Percentiles rank a stretch among this genome's conserved stretches.
Conservation (phyloP, 2,888 invertebrate species). For the Thera britannica region DNA sequence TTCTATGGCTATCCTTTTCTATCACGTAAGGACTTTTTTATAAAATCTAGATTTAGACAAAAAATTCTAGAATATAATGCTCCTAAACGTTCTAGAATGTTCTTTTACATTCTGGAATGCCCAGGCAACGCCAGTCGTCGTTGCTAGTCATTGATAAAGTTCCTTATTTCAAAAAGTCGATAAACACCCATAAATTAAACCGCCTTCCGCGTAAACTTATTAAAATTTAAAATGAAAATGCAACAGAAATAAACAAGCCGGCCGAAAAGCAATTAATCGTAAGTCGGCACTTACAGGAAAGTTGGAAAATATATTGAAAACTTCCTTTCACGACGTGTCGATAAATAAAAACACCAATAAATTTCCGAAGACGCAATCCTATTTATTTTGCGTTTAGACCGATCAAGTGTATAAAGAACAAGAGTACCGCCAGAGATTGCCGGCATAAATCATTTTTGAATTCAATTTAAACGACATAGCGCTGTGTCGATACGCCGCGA, state of each 20-base stretch:
- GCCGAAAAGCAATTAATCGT: slow-evolving; percentile 46
- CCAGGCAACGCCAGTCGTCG: too few relatives aligned
- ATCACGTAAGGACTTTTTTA: too few relatives aligned
- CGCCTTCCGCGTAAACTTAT: slow-evolving; percentile 4
- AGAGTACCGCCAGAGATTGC: slow-evolving; percentile 73
- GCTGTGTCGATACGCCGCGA: slow-evolving; percentile 60
- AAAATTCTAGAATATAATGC: too few relatives aligned
- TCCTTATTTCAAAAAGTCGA: not conserved
- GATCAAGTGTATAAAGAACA: slow-evolving; percentile 71
- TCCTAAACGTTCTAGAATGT: too few relatives aligned
- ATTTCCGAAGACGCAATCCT: slow-evolving; percentile 59
- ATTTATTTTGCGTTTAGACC: slow-evolving; percentile 70
- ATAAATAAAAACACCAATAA: slow-evolving; percentile 55
- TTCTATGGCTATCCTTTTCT: too few relatives aligned
- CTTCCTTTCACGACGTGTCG: slow-evolving; percentile 54
- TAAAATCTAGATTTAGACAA: too few relatives aligned
- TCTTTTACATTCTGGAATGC: too few relatives aligned
- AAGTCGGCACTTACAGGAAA: slow-evolving; percentile 47
- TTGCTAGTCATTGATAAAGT: not conserved
- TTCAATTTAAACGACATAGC: slow-evolving; percentile 80
- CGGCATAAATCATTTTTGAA: slow-evolving; percentile 81
- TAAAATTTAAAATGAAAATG: slow-evolving; percentile 38
- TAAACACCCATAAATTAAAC: slow-evolving; percentile 2
- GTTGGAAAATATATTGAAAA: slow-evolving; percentile 50
- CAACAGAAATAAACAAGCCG: slow-evolving; percentile 47